These are phyloP conservation scores for Pangasius krempfi DNA, from an alignment of 2,797 vertebrate species.

Conservation along the genomic window DNA sequence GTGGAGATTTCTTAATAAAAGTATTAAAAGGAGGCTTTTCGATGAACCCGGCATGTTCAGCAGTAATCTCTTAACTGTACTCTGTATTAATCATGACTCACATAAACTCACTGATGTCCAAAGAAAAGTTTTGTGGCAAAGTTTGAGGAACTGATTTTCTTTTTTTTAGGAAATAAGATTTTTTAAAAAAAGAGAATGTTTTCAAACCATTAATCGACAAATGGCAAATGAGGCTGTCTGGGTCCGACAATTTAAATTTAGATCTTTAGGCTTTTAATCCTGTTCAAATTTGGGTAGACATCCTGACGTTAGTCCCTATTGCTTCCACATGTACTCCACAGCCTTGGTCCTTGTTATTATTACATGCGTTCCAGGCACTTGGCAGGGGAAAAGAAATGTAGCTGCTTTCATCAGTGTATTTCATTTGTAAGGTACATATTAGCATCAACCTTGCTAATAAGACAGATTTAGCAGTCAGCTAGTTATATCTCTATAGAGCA, in stretches of 20 bases:
- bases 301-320: constrained; percentile 32
- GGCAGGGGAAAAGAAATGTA: constrained; percentile 10
- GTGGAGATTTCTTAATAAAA: constrained; percentile 43
- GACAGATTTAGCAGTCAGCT: background rate
- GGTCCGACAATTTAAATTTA: background rate
- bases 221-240: background rate
- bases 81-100: background rate
- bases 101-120: background rate
- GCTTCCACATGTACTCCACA: constrained; percentile 27
- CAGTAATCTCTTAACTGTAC: constrained; percentile 17
- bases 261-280: constrained; percentile 9
- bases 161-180: background rate
- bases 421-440: background rate
- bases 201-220: constrained; percentile 8
- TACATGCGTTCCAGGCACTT: constrained; percentile 25
- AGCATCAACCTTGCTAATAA: background rate
- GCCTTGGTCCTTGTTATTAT: constrained; percentile 28
- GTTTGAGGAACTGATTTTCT: background rate
- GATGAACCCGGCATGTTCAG: constrained; percentile 9
- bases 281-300: constrained; percentile 15
- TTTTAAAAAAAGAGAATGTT: background rate
- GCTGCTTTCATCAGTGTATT: background rate
- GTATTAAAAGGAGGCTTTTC: constrained; percentile 7
- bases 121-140: background rate
- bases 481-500: background rate